Evolutionary conservation across 2,888 invertebrate species (phyloP), one percentile per base, ranked within the genome.

Genomic region (Tiliacea citrago): DNA sequence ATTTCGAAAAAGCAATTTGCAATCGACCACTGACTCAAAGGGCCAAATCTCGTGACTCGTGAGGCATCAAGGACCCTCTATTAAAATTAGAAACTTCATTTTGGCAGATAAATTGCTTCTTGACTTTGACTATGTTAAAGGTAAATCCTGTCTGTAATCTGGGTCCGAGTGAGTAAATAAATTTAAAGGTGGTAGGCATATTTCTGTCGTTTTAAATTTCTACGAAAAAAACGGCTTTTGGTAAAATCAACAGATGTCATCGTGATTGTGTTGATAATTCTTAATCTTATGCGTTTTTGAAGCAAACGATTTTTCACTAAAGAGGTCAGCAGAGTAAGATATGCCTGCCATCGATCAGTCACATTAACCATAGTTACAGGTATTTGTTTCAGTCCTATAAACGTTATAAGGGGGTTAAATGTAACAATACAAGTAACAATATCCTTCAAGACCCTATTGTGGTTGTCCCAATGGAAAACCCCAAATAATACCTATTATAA

Each of bases 11-110:
- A 94, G 92, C 94, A 95, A 96, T 95, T 95, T 94, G 91, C 90
- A 92, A 94, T 93, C 92, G 93, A 92, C 91, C 92, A 91, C 90
- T 86, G 88, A 90, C 91, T 92, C 94, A 95, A 95, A 95, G 95
- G 90, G 91, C 90, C 89, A 89, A 91, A 91, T 93, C 91, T 91
- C 89, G 91, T 87, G 90, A 92, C 91, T 91, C 89, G 91, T 87
- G 90, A 92, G 90, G 87, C 90, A 90, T 89, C 90, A 88, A 90
- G 91, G 90, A 89, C 90, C 90, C 89, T 91, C 92, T 93, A 95
- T 96, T 95, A 95, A 95, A 95, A 95, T 96, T 95, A 93, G 92
- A 95, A 96, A 95, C 93, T 95, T 95, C 92, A 94, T 95, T 95
- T 95, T 91, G 89, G 90, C 89, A 91, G 90, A 93, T 94, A 95